A percentile compares a stretch with the other conserved stretches of the same genome.
These are phyloP conservation scores for Aix galericulata DNA, from an alignment of 2,113 vertebrate genomes.

Conservation along the genomic window DNA sequence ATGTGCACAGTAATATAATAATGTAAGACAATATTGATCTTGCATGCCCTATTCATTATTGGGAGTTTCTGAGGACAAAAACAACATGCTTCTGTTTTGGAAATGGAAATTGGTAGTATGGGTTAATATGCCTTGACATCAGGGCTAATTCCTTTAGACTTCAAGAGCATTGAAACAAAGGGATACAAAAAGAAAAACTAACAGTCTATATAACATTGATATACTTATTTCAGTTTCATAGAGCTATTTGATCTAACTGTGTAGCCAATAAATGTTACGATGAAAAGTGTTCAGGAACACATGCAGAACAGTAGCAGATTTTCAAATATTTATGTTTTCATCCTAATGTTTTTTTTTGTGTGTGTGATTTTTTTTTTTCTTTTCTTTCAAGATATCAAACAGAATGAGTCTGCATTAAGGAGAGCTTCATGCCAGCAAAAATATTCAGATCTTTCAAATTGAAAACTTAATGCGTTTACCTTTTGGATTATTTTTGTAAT, in stretches of 20 bases:
- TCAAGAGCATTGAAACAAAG: background rate
- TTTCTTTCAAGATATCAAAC: background rate
- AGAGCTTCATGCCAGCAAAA: slow-evolving; percentile 1
- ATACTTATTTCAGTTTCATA: background rate
- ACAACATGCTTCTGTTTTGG: background rate
- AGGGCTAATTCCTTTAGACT: background rate
- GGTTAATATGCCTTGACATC: background rate
- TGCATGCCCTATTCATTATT: background rate
- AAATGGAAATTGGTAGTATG: background rate
- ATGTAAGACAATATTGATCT: background rate
- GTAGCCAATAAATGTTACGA: slow-evolving; percentile 41
- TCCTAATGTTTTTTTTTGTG: background rate
- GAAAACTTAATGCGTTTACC: background rate
- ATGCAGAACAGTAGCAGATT: background rate
- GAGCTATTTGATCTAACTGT: background rate
- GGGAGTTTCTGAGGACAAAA: background rate
- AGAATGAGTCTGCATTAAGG: background rate
- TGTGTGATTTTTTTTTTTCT: background rate
- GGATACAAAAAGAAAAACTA: background rate
- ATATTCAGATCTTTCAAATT: slow-evolving; percentile 9
- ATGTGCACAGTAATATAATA: background rate
- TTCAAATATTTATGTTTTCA: slow-evolving; percentile 49
- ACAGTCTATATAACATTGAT: background rate
- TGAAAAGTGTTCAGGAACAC: slow-evolving; percentile 8
- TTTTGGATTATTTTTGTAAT: slow-evolving; percentile 26